These are phyloP conservation scores for Meta bourneti DNA, from an alignment of 2,888 invertebrate genomes.

Conservation along the genomic window DNA sequence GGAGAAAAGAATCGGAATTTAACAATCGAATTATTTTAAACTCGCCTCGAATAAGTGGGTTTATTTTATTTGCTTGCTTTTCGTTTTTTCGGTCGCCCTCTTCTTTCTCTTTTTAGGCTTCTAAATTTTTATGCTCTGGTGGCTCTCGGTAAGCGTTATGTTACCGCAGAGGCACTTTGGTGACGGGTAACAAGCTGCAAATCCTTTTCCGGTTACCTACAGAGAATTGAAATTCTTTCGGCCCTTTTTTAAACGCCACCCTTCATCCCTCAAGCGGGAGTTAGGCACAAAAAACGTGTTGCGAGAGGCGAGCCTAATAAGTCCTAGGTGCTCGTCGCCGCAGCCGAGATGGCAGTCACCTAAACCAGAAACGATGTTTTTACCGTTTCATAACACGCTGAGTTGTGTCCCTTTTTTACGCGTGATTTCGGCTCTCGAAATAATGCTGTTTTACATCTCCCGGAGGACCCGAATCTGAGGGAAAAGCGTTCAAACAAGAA, in stretches of 20 bases:
- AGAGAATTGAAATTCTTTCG: constrained; percentile 50
- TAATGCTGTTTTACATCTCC: constrained; percentile 26
- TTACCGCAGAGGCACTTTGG: constrained; percentile 71
- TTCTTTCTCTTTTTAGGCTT: constrained; percentile 51
- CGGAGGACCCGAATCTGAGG: constrained; percentile 9
- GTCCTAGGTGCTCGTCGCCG: constrained; percentile 46
- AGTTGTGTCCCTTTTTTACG: constrained; percentile 9
- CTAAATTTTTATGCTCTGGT: constrained; percentile 67
- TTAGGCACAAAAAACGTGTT: constrained; percentile 17
- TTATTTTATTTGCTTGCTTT: constrained; percentile 63
- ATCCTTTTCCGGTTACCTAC: constrained; percentile 67
- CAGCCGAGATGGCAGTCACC: constrained; percentile 42
- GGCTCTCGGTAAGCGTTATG: constrained; percentile 61
- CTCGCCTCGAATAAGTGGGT: constrained; percentile 74
- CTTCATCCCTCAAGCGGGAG: neutral
- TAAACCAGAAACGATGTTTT: constrained; percentile 28
- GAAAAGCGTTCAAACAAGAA: neutral
- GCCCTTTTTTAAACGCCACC: constrained; percentile 19
- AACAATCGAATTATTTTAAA: constrained; percentile 76
- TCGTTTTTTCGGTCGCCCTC: neutral
- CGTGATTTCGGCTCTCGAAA: neutral
- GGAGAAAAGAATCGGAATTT: constrained; percentile 73
- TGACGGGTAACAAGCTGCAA: constrained; percentile 75
- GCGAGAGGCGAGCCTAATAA: constrained; percentile 53
- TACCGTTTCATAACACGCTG: constrained; percentile 33